Percentiles rank a stretch among this genome's conserved stretches.
phyloP scores from a whole-genome alignment of 2,888 invertebrate species.

The Limnephilus marmoratus region DNA sequence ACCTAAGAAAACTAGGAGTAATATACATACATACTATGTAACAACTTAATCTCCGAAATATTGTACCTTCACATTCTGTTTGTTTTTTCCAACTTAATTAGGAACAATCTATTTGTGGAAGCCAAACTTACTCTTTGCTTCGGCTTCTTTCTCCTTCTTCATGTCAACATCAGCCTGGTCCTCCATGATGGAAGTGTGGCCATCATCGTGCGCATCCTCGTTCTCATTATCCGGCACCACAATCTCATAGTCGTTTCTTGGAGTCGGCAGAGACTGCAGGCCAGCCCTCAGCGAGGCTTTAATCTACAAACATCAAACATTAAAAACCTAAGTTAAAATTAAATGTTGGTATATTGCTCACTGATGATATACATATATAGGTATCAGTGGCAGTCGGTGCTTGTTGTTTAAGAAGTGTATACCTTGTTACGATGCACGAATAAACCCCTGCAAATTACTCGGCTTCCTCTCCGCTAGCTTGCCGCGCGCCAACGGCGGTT shows the following conservation, averaged over 20 bases:
- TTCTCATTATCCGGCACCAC: constrained; percentile 93
- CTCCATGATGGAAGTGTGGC: constrained; percentile 73
- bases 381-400: too few species aligned
- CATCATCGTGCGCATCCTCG: constrained; percentile 70
- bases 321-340: background rate
- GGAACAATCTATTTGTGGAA: background rate
- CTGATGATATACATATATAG: too few species aligned
- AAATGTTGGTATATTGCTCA: too few species aligned
- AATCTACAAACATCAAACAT: constrained; percentile 69
- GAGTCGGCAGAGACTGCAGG: constrained; percentile 89
- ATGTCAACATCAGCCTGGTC: constrained; percentile 94
- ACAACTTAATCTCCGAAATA: background rate
- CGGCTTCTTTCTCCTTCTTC: constrained; percentile 81
- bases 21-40: background rate
- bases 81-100: constrained; percentile 59
- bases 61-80: background rate
- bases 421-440: too few species aligned
- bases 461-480: too few species aligned
- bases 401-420: too few species aligned
- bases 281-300: constrained; percentile 87
- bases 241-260: constrained; percentile 98
- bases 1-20: background rate
- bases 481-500: too few species aligned
- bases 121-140: constrained; percentile 77
- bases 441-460: too few species aligned